Evolutionary conservation across 2,797 vertebrate genomes (phyloP), one percentile per base, ranked within the genome.

Genomic region (Strix occidentalis): DNA sequence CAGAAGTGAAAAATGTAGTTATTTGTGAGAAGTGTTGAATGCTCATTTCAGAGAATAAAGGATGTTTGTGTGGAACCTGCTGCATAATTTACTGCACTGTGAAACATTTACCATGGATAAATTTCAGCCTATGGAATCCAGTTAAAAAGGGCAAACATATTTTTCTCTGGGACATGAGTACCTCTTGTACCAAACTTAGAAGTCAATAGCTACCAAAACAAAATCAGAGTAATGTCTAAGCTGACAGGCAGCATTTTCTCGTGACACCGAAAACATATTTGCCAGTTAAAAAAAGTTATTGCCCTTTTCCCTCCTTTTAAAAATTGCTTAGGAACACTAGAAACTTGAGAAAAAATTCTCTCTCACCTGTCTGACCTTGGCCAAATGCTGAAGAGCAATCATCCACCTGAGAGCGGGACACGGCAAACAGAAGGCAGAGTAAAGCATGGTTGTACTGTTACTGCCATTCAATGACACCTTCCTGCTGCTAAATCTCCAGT

Each of bases 21-120:
- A 77, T 83, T 89, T 90, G 88, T 82, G 74, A 82, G 46, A 87
- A 86, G 58, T 76, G 76, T 21, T 85, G 78, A 88, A 81, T 72
- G 81, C 82, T 90, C 18, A 70, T 87, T 93, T 80, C 46, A 41
- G 54, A 72, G 60, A 72, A 39, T 69, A 79, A 84, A 88, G 26
- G 58, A 66, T 54, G 35, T 68, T 90, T 85, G 75, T 39, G 53
- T 65, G 53, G 54, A 74, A 82, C 43, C 41, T 65, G 15, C 66
- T 83, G 50, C 51, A 72, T 65, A 85, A 90, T 39, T 81, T 69
- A 69, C 35, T 54, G 61, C 33, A 57, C 39, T 61, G 33, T 70
- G 80, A 94, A 86, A 89, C 19, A 48, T n/a, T 50, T 48, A 46
- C 26, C 37, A 70, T 12, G 33, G 68, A 60, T 54, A 66, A 90